Evolutionary conservation across 2,113 vertebrate species (phyloP).

Genomic region (Isurus oxyrinchus): DNA sequence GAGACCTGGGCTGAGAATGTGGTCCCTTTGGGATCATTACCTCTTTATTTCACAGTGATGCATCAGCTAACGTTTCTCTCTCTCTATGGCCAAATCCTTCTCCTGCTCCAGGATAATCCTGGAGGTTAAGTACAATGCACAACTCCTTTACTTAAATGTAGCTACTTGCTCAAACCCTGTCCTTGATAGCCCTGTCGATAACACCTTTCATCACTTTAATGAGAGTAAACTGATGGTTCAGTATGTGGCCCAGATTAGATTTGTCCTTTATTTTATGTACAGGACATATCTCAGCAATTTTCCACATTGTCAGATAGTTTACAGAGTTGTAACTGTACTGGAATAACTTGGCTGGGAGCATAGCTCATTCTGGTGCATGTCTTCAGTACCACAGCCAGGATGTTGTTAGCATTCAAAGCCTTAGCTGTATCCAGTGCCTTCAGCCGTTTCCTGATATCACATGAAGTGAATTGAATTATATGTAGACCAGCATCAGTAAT

Average conservation of each 20-base stretch:
- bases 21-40: background rate
- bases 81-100: background rate
- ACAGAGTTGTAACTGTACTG: background rate
- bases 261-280: background rate
- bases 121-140: background rate
- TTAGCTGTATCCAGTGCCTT: background rate
- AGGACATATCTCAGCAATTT: background rate
- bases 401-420: background rate
- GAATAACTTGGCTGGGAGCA: background rate
- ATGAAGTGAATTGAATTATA: too few relatives aligned
- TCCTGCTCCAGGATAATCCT: too few relatives aligned
- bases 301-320: background rate
- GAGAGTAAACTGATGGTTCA: background rate
- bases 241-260: background rate
- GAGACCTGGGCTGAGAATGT: background rate
- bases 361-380: background rate
- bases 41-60: too few relatives aligned
- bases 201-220: background rate
- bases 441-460: background rate
- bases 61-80: background rate
- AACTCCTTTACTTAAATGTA: background rate
- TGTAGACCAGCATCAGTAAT: background rate
- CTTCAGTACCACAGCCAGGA: background rate
- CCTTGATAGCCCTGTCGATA: background rate
- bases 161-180: background rate